These are phyloP conservation scores for Eristalis intricaria DNA, from an alignment of 2,888 invertebrate genomes.

Conservation along the genomic window DNA sequence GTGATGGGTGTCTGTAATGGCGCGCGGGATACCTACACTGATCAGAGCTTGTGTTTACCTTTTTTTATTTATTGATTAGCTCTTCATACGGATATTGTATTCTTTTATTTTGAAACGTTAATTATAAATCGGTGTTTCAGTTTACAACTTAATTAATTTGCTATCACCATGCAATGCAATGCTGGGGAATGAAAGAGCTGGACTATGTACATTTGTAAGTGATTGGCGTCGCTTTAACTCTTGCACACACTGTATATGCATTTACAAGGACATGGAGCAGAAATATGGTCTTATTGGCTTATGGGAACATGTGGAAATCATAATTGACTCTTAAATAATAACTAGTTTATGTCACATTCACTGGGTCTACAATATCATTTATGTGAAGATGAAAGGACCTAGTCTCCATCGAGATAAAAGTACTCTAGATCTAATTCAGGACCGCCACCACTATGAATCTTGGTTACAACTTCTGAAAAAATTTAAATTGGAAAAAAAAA, in stretches of 20 bases:
- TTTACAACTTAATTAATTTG: conserved; percentile 54
- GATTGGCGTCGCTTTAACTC: background rate
- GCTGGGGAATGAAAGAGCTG: background rate
- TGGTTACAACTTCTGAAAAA: no score
- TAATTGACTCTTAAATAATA: no score
- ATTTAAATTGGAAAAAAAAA: no score
- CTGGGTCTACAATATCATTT: no score
- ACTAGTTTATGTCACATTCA: no score
- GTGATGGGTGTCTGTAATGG: conserved; percentile 36
- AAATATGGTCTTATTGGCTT: no score
- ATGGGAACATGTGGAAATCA: no score
- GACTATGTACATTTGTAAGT: background rate
- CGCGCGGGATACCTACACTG: conserved; percentile 21
- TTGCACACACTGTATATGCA: background rate
- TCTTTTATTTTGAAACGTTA: conserved; percentile 39
- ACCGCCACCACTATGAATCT: no score
- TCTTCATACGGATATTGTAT: conserved; percentile 5
- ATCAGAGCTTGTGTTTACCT: background rate
- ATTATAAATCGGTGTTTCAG: conserved; percentile 58
- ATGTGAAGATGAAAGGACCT: no score
- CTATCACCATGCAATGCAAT: background rate
- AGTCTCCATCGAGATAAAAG: no score
- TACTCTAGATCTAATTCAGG: no score
- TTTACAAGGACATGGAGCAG: background rate
- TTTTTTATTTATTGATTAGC: background rate